Evolutionary conservation across 1,140 invertebrate genomes (phyloP), one percentile per base, ranked within the genome.

Genomic region (Ptiloglossa arizonensis): DNA sequence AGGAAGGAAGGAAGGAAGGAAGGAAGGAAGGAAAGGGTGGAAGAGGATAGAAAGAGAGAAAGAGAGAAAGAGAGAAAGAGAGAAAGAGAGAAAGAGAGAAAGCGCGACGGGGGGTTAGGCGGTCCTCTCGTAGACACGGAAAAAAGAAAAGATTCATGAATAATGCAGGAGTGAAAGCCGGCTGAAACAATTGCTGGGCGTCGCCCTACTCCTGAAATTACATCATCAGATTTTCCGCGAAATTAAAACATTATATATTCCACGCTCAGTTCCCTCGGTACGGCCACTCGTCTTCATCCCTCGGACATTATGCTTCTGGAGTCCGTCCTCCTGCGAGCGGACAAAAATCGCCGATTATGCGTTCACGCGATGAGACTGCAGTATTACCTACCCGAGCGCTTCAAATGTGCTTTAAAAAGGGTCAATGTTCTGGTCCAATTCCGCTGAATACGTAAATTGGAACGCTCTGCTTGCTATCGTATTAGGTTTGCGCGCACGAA

Each of bases 151-250:
- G 78, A 81, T 67, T 87, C 85, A 87, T 87, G 85, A 87, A 87
- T 87, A 87, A 87, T 87, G 84, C 69, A 86, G 48, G 64, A 78
- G 84, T 68, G 81, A 87, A 86, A 87, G 72, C 84, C 85, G 80
- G 83, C 68, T 86, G 85, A 87, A 87, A 86, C 85, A 87, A 86
- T 86, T 83, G 85, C 84, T 80, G 79, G 73, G 81, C 81, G 84
- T 83, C 81, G 85, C 78, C 76, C 70, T 87, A 87, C 67, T 87
- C 81, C 44, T 86, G 77, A 87, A 87, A 87, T 86, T 87, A 87
- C 85, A 86, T 86, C 85, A 74, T 86, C 84, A 83, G 84, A 86
- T 87, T 87, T 87, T 87, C 84, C 84, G 59, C 84, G 79, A 87
- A 83, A 86, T 86, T 83, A 87, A 87, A 87, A 87, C 79, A 79